A percentile compares a stretch with the other conserved stretches of the same genome.
Conservation (phyloP, 2,113 vertebrate species). For the Erpornis zantholeuca region DNA sequence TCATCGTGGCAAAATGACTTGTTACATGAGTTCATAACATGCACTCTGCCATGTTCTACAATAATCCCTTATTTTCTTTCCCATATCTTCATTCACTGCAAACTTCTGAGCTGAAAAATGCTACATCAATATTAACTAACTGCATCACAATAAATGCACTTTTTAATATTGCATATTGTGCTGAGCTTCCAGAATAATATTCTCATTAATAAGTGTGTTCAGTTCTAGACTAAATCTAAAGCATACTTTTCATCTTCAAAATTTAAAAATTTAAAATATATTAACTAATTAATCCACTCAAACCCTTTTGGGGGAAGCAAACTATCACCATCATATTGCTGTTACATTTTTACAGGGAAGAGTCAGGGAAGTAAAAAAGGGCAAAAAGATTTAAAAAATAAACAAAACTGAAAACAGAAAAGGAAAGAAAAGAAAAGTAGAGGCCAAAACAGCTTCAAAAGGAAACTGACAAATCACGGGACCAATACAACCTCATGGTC, state of each 20-base stretch:
- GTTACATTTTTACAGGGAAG: neutral
- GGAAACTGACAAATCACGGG: neutral
- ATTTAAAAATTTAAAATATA: neutral
- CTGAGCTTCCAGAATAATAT: neutral
- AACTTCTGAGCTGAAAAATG: neutral
- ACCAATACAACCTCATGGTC: neutral
- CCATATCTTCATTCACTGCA: neutral
- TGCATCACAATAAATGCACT: neutral
- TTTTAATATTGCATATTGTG: neutral
- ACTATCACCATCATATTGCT: neutral
- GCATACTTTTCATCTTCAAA: neutral
- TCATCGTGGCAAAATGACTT: constrained; percentile 1
- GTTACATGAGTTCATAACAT: neutral
- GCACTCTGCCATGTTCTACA: neutral
- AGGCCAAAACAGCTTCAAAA: neutral
- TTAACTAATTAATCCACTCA: neutral
- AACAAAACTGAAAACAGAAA: too few relatives aligned
- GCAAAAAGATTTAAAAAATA: neutral
- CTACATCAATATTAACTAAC: neutral
- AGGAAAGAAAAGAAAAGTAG: neutral
- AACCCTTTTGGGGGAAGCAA: neutral
- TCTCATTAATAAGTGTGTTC: neutral
- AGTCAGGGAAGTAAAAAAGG: neutral
- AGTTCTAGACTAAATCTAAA: neutral
- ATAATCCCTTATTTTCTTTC: neutral